Base-by-base conservation (phyloP, 2,888 invertebrate species). In the Thumatha senex region DNA sequence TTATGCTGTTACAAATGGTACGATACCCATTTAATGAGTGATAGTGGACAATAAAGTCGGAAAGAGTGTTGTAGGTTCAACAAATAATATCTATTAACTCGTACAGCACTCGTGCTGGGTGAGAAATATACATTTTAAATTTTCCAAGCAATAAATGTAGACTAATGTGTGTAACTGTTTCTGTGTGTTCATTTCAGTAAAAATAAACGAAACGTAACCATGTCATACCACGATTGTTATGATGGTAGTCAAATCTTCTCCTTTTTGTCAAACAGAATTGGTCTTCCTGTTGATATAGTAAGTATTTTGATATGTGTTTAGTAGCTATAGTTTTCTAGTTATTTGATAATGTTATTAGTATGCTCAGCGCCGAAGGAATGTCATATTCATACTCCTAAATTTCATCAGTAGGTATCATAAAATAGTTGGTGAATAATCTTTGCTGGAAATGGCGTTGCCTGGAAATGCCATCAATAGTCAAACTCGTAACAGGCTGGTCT, bases 211-310 rank as follows among this genome's bases (percentile, higher is more conserved):
- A 24, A 5, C 3, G 18, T 24, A 24, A 24, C 78, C 52, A 63
- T 76, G 51, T 63, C 72, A 40, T 89, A 86, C 61, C 72, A 87
- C 58, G 88, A 89, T 72, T 92, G 92, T 67, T 96, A 96, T 78
- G 94, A 94, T 78, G 96, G 96, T 53, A 95, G 95, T 79, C 93
- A 93, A 74, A 80, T 94, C 54, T 96, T 97, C 81, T 78, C 92
- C 56, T 95, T 94, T 89, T 74, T 96, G 54, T 93, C 96, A 31
- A 93, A 93, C 67, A 89, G 92, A 75, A 84, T 94, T 64, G 95
- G 95, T 57, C 90, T 97, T 63, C 95, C 96, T 46, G 93, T 96
- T 73, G 96, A 97, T 89, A 93, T 96, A 93, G 96, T 96, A 92
- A 94, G 93, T 91, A 66, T 24, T 13, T 43, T 5, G 9, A 30